Evolutionary conservation across 1,140 invertebrate species (phyloP), one percentile per base, ranked within the genome.

Genomic region (Pantala flavescens): DNA sequence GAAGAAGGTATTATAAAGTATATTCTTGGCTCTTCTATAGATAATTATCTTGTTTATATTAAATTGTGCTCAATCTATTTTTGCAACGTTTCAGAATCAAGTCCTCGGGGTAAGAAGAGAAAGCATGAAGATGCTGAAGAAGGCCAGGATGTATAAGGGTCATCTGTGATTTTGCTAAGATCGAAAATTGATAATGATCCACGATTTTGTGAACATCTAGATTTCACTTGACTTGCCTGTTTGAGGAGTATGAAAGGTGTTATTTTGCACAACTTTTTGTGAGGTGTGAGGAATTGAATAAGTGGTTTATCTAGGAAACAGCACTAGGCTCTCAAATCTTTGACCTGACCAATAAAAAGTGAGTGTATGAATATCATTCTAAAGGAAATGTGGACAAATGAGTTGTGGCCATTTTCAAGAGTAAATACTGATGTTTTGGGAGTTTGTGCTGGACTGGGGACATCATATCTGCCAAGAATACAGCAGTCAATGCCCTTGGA

Each of bases 291-390:
- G 49, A 63, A 36, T 36, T 36, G 28, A 36, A 63, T 19, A 63
- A 63, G 49, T 63, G 49, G 49, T 63, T 19, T 21, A 63, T 36
- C 28, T 63, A 63, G 49, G 49, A 63, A 63, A 21, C 49, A 63
- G 49, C 49, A 63, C 49, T 63, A 63, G 49, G n/a, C 14, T 21
- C 49, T 63, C 49, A 63, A 16, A 19, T 63, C n/a, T 63, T 19
- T 63, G 49, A 63, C 49, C 49, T 63, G 49, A 63, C 49, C 49
- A 63, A 63, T 63, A 21, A 63, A 63, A 63, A 63, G 49, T 63
- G 49, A 63, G 16, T 63, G 49, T 63, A 63, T 63, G 49, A 63
- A 63, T 63, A 63, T 63, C 49, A 63, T 63, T 63, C 49, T 63
- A 63, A 63, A 63, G 49, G 12, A 63, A 63, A 63, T 21, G 5